Conservation (phyloP, 2,113 vertebrate species). For the Panthera tigris region DNA sequence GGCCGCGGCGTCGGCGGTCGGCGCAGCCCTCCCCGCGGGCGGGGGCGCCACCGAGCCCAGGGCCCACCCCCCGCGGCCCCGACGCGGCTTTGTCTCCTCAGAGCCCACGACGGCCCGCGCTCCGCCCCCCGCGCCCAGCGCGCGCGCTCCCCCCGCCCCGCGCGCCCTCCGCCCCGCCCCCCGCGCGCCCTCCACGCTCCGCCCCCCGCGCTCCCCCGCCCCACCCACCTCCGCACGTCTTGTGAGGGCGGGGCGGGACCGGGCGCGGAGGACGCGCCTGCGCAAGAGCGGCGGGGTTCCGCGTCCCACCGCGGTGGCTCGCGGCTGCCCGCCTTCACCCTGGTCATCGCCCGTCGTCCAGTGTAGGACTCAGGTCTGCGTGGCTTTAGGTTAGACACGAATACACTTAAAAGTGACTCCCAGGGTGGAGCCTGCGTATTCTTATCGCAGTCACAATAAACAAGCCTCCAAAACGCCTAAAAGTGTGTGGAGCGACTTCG, state of each 20-base stretch:
- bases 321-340: not conserved
- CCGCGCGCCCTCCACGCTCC: too few species aligned
- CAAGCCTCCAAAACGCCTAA: not conserved
- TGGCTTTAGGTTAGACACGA: not conserved
- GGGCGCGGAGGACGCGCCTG: not conserved
- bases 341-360: not conserved
- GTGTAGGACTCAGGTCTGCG: not conserved
- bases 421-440: too few species aligned
- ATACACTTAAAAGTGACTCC: not conserved
- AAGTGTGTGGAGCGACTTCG: not conserved
- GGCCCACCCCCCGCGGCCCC: slow-evolving; percentile 22
- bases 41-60: slow-evolving; percentile 43
- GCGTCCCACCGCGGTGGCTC: too few species aligned
- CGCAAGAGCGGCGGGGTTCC: not conserved
- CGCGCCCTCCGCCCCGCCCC: not conserved
- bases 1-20: not conserved
- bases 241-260: not conserved
- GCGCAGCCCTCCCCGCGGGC: not conserved
- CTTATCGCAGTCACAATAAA: not conserved
- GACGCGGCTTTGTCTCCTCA: slow-evolving; percentile 43
- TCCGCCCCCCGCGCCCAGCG: not conserved
- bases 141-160: not conserved
- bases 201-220: too few species aligned
- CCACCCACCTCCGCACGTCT: too few species aligned
- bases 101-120: not conserved